Conservation (phyloP, 2,113 vertebrate genomes). For the Labeo rohita region DNA sequence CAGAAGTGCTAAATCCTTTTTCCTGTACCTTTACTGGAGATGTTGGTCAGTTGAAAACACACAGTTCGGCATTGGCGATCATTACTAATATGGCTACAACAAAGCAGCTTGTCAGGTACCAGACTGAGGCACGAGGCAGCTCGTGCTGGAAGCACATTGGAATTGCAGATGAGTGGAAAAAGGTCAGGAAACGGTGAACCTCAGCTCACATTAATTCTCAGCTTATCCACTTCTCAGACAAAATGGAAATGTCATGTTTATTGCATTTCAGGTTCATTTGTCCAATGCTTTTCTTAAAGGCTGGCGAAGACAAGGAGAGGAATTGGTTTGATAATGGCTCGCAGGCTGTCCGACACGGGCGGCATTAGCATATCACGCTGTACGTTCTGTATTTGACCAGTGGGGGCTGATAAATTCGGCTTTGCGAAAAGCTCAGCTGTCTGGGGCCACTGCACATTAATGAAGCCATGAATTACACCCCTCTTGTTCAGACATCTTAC, state of each 20-base stretch:
- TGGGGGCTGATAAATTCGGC: conserved; percentile 73
- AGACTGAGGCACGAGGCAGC: conserved; percentile 28
- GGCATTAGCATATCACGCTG: conserved; percentile 60
- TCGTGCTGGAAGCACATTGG: conserved; percentile 67
- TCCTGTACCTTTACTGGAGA: neutral
- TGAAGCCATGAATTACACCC: conserved; percentile 83
- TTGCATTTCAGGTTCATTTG: conserved; percentile 66
- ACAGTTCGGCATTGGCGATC: conserved; percentile 25
- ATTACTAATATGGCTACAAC: conserved; percentile 21
- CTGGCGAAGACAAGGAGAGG: conserved; percentile 48
- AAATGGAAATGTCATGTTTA: conserved; percentile 77
- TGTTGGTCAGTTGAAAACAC: neutral
- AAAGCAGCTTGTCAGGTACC: conserved; percentile 43
- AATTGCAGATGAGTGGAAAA: conserved; percentile 71
- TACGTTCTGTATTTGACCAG: conserved; percentile 65
- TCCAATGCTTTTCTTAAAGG: conserved; percentile 60
- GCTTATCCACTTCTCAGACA: conserved; percentile 63
- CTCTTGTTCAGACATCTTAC: conserved; percentile 74
- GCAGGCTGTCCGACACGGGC: conserved; percentile 47
- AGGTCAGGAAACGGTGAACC: conserved; percentile 73
- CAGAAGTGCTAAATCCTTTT: conserved; percentile 2
- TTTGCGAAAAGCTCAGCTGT: conserved; percentile 81
- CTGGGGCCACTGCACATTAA: conserved; percentile 78
- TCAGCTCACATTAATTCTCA: conserved; percentile 68
- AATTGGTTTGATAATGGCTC: conserved; percentile 61